A percentile compares a stretch with the other conserved stretches of the same genome.
Conservation (phyloP, 2,797 vertebrate genomes). For the Rachycentron canadum region DNA sequence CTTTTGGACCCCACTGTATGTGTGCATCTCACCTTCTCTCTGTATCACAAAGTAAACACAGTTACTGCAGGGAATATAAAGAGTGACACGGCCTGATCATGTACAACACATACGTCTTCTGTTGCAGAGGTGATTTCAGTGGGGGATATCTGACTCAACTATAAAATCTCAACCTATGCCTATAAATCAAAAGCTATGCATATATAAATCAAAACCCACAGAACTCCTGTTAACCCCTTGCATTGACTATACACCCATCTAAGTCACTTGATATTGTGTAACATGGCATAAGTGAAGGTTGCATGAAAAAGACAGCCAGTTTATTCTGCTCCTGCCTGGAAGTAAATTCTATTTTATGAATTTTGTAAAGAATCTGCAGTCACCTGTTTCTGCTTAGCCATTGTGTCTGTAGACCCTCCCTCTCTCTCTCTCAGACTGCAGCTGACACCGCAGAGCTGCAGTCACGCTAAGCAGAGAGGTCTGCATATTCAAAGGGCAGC, state of each 20-base stretch:
- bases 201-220: neutral
- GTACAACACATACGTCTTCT: no score
- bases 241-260: neutral
- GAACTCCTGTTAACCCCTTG: neutral
- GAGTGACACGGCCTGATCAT: no score
- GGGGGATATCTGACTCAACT: neutral
- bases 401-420: neutral
- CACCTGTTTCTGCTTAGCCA: neutral
- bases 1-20: no score
- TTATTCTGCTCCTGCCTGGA: neutral
- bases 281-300: neutral
- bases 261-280: neutral
- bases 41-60: no score
- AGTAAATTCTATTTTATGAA: neutral
- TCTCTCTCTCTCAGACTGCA: slow-evolving; percentile 11
- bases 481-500: slow-evolving; percentile 32
- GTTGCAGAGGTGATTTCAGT: neutral
- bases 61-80: no score
- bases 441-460: slow-evolving; percentile 13
- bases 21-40: no score
- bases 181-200: no score
- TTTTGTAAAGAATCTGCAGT: neutral
- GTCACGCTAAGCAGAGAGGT: slow-evolving; percentile 5
- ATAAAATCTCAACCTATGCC: no score
- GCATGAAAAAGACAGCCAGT: neutral